These are phyloP conservation scores for Syrrhaptes paradoxus DNA, from an alignment of 2,113 vertebrate genomes.

Conservation along the genomic window DNA sequence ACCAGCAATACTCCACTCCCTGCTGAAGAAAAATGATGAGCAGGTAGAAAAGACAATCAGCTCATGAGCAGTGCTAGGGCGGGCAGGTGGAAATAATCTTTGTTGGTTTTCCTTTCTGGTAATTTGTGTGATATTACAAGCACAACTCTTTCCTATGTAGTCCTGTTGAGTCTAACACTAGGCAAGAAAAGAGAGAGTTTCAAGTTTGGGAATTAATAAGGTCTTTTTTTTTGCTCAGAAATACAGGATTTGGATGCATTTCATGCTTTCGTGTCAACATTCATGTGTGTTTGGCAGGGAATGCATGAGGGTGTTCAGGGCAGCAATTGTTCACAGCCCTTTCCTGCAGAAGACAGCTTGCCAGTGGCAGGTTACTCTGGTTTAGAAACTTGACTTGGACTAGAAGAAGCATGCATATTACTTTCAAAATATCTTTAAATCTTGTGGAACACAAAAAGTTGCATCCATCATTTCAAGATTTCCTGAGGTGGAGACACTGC, in stretches of 20 bases:
- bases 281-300: neutral
- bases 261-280: neutral
- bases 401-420: rapidly evolving
- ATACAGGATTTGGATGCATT: neutral
- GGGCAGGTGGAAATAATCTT: neutral
- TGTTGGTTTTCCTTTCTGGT: neutral
- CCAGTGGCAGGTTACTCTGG: neutral
- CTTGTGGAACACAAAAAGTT: neutral
- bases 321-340: neutral
- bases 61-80: too few species aligned
- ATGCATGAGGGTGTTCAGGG: neutral
- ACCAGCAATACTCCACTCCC: neutral
- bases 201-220: neutral
- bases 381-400: neutral
- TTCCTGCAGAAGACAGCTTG: neutral
- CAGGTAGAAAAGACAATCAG: neutral
- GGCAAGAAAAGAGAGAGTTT: neutral
- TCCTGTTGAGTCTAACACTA: neutral
- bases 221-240: neutral
- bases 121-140: neutral
- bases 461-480: neutral
- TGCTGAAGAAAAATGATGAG: neutral
- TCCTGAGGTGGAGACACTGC: neutral
- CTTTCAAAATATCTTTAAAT: neutral
- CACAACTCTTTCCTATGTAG: neutral